Evolutionary conservation across 2,888 invertebrate species (phyloP).

Genomic region (Parnassius apollo): DNA sequence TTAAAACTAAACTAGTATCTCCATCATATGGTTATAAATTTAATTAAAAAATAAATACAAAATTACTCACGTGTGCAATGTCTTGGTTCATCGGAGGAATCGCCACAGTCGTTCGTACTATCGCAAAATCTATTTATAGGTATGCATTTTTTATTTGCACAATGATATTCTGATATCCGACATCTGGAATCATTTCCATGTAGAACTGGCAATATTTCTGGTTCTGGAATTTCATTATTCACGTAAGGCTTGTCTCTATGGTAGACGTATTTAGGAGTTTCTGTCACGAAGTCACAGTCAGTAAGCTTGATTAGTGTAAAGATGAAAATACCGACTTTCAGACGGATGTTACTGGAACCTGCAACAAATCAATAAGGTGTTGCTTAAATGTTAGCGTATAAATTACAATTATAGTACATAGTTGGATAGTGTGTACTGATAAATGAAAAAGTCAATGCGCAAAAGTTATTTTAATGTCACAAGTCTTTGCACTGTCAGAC

Average conservation of each 20-base stretch:
- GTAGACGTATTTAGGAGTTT: constrained; percentile 43
- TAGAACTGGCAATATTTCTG: constrained; percentile 64
- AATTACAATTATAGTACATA: too few relatives aligned
- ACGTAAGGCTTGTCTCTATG: constrained; percentile 50
- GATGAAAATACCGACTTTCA: constrained; percentile 52
- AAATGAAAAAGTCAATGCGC: too few relatives aligned
- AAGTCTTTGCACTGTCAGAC: too few relatives aligned
- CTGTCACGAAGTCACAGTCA: constrained; percentile 60
- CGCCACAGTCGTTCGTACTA: constrained; percentile 89
- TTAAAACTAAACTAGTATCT: too few relatives aligned
- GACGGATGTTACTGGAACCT: constrained; percentile 54
- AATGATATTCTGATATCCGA: constrained; percentile 85
- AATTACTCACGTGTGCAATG: constrained; percentile 89
- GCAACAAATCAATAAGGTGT: constrained; percentile 54
- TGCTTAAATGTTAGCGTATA: background rate
- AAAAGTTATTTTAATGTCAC: too few relatives aligned
- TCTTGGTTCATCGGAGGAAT: constrained; percentile 89
- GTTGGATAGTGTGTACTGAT: too few relatives aligned
- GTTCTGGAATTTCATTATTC: constrained; percentile 56
- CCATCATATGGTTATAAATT: too few relatives aligned
- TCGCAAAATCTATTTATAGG: constrained; percentile 89
- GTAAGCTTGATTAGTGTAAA: constrained; percentile 50
- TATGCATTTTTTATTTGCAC: constrained; percentile 84
- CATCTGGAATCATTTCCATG: constrained; percentile 79
- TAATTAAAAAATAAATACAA: background rate